Evolutionary conservation across 2,888 invertebrate genomes (phyloP), one percentile per base, ranked within the genome.

Genomic region (Limnephilus marmoratus): DNA sequence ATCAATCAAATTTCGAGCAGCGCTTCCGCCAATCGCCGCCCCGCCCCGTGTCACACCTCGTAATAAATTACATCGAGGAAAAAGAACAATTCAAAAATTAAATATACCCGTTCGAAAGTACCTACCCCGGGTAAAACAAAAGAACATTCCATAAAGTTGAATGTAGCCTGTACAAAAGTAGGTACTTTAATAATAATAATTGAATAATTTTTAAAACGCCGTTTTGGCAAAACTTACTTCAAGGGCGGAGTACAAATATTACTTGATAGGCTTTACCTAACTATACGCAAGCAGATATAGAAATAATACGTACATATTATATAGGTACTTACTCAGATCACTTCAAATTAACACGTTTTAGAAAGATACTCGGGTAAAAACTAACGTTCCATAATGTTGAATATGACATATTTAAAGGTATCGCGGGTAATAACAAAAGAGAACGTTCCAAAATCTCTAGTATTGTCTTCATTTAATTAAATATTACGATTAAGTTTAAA

Each of bases 1-100:
- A 92, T 92, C 92, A 92, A 92, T 92, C 92, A 92, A 92, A 92
- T 92, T 91, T 91, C 85, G 91, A 92, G 91, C 41, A 91, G 91
- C 91, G 91, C 88, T 92, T 92, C 92, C 92, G 92, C 92, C 92
- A 92, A 91, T 91, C 90, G 91, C 82, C 80, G 82, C 92, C 86
- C 91, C 92, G 91, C 92, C 92, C 90, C 92, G 37, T 92, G 92
- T 92, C 92, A 87, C 90, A 90, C 92, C 90, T 92, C 82, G 85
- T 86, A 85, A 92, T 92, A 90, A 92, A 92, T 92, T 92, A 92
- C 89, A 86, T 81, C 34, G 81, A 45, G 87, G 37, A 91, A 91
- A 68, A 88, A 91, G 91, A 91, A 91, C 91, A 86, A 91, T 91
- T 41, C 91, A 86, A 91, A 87, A 87, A 91, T 91, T 91, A 91